These are phyloP conservation scores for Lepidocyrtoides sp. DNA, from an alignment of 2,888 invertebrate species.

Conservation along the genomic window DNA sequence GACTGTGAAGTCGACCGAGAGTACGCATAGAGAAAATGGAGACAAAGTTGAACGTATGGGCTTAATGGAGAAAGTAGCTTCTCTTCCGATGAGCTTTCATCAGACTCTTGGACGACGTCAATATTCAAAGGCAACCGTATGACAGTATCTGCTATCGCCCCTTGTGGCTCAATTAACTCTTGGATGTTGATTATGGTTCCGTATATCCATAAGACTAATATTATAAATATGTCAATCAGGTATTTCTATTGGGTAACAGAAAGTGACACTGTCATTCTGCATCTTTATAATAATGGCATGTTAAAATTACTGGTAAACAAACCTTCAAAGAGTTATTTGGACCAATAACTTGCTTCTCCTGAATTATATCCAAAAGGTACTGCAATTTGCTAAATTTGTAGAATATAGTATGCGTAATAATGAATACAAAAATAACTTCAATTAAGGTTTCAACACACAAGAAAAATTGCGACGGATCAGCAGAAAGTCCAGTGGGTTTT, in stretches of 20 bases:
- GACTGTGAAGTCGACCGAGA: not conserved
- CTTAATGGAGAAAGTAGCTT: conserved; percentile 40
- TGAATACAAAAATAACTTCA: not conserved
- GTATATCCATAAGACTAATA: not conserved
- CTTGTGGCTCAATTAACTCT: not conserved
- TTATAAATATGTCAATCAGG: not conserved
- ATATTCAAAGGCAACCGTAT: not conserved
- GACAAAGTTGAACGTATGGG: not conserved
- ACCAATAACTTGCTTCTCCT: not conserved
- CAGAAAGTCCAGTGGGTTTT: not conserved
- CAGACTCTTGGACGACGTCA: not conserved
- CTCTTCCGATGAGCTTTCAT: not conserved
- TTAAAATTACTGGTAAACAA: too few species aligned
- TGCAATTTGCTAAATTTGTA: conserved; percentile 29
- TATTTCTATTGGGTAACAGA: not conserved
- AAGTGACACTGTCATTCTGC: too few species aligned
- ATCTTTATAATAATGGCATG: not conserved
- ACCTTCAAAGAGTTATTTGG: not conserved
- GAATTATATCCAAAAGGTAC: not conserved
- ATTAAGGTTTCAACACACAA: not conserved
- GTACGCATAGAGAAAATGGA: not conserved
- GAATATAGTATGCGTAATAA: conserved; percentile 7
- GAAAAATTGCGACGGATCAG: conserved; percentile 23
- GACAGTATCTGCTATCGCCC: not conserved
- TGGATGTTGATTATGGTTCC: conserved; percentile 12